Evolutionary conservation across 2,113 vertebrate genomes (phyloP).

Genomic region (Phyllostomus discolor): DNA sequence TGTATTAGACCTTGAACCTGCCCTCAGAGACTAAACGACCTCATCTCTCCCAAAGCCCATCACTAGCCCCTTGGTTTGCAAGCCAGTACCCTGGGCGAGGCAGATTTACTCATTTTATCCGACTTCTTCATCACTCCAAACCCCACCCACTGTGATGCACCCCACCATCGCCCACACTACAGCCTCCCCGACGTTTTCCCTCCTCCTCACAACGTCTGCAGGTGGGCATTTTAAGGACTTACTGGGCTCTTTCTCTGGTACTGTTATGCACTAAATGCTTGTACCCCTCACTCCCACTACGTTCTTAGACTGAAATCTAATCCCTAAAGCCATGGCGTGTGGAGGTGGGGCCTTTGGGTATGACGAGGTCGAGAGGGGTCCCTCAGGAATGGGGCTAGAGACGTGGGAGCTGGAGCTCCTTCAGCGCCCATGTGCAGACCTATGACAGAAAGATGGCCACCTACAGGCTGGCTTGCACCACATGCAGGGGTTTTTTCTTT

Average conservation of each 20-base stretch:
- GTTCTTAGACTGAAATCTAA: not conserved
- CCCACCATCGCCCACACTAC: fast-evolving
- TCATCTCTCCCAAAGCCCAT: not conserved
- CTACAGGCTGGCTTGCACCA: no score
- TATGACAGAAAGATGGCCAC: not conserved
- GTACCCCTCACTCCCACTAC: not conserved
- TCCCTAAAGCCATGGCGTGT: not conserved
- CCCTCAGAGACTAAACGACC: not conserved
- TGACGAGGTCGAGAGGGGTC: fast-evolving
- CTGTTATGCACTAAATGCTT: not conserved
- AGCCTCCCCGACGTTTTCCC: no score
- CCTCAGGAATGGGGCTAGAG: not conserved
- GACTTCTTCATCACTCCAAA: fast-evolving
- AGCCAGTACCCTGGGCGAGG: no score
- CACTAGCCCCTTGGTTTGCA: no score
- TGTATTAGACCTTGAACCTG: not conserved
- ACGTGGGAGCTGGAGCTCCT: not conserved
- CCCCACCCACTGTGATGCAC: not conserved
- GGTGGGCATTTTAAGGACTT: no score
- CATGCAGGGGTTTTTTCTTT: not conserved
- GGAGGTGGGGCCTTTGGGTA: not conserved
- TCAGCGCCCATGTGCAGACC: not conserved
- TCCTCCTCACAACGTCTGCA: not conserved
- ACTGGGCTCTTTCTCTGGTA: no score
- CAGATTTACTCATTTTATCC: not conserved